Evolutionary conservation across 2,113 vertebrate species (phyloP), one percentile per base, ranked within the genome.

Genomic region (Miniopterus natalensis): DNA sequence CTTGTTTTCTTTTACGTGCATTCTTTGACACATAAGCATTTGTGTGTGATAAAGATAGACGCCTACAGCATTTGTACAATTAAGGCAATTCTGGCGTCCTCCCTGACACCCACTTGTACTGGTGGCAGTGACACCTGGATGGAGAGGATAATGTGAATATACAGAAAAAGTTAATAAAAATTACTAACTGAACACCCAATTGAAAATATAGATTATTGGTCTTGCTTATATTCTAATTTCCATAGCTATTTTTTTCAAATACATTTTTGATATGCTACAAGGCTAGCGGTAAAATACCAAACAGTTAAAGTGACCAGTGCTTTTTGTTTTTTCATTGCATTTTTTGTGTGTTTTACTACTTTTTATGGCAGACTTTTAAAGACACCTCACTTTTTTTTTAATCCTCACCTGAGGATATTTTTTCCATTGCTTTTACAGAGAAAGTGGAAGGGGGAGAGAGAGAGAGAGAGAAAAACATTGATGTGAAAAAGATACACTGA

Each of bases 191-290:
- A 77, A 61, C 53, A 92, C 55, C 25, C 6, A 53, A 20, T 8
- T 68, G 42, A 87, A 94, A 75, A 92, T 83, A 59, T 45, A 49
- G 21, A 49, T 42, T 14, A 71, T n/a, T 10, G 49, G 7, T 68
- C 13, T 92, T 84, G 55, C 53, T 94, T 90, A 20, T 94, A 31
- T 68, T 92, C 73, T 88, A 88, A 90, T 90, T 96, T 65, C 23
- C 27, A 65, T 53, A 29, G 3, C 8, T 59, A 11, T 77, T 57
- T 87, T 81, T 84, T 49, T 40, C 1, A 70, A 73, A 74, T 92
- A 57, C 57, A 29, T 95, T 13, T 84, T 90, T 55, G 47, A 71
- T 66, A 25, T 74, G 7, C 25, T 81, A 94, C 90, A 73, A 95
- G 66, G 9, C 29, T 94, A 17, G 8, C 25, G 88, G 11, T 65